Conservation (phyloP, 2,888 invertebrate species). For the Cerastis rubricosa region DNA sequence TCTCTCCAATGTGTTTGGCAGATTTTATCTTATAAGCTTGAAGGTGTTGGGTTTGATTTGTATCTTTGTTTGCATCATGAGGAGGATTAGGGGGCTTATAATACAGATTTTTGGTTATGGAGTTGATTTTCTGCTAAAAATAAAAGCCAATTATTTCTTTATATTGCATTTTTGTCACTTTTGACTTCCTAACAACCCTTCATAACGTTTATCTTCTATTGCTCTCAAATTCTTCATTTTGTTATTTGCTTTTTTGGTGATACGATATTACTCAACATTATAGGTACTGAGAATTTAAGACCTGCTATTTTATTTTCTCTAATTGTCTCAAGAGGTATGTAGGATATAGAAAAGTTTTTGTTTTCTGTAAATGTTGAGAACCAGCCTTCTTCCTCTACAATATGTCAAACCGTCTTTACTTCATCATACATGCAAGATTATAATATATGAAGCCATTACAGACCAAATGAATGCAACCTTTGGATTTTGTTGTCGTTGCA, state of each 20-base stretch:
- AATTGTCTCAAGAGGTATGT: not conserved
- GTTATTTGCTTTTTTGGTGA: not conserved
- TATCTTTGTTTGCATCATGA: constrained; percentile 17
- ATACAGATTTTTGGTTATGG: not conserved
- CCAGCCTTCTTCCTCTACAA: constrained; percentile 31
- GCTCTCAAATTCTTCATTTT: not conserved
- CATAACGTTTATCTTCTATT: not conserved
- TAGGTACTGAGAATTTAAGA: not conserved
- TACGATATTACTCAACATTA: not conserved
- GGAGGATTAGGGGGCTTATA: constrained; percentile 1
- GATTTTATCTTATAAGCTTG: constrained; percentile 44
- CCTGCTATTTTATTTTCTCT: not conserved
- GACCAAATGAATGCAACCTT: constrained; percentile 43
- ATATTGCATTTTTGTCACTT: not conserved
- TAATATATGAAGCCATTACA: constrained; percentile 61
- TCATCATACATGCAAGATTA: constrained; percentile 51
- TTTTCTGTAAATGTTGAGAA: constrained; percentile 42
- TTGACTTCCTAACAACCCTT: not conserved
- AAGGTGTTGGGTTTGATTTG: constrained; percentile 32
- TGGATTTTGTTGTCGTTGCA: constrained; percentile 43
- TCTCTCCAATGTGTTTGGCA: constrained; percentile 43
- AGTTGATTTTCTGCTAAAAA: not conserved
- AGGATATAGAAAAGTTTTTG: not conserved
- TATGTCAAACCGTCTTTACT: constrained; percentile 54
- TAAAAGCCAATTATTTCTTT: not conserved